Percentiles rank a stretch among this genome's conserved stretches.
phyloP scores from a whole-genome alignment of 2,888 invertebrate species.

The Deilephila elpenor region DNA sequence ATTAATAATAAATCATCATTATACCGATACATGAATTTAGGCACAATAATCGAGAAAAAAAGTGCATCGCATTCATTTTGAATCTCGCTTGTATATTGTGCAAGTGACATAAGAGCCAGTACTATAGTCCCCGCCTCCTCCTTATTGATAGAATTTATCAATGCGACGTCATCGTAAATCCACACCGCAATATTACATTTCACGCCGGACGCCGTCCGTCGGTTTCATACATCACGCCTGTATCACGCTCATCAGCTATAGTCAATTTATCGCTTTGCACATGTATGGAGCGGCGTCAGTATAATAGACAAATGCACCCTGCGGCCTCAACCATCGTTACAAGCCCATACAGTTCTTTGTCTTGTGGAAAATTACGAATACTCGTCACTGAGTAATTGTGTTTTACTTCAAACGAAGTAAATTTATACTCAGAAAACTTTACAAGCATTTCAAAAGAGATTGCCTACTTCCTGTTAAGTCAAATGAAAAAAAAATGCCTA shows the following conservation, averaged over 20 bases:
- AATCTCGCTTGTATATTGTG: background rate
- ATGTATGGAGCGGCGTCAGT: background rate
- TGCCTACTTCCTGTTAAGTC: background rate
- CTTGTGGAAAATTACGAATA: background rate
- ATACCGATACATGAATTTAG: too few relatives aligned
- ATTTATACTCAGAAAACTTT: too few relatives aligned
- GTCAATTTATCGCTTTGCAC: background rate
- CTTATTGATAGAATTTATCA: slow-evolving; percentile 51
- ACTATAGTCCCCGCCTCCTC: slow-evolving; percentile 15
- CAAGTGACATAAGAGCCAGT: background rate
- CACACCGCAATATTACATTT: slow-evolving; percentile 56
- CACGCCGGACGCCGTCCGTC: slow-evolving; percentile 48
- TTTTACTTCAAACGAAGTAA: too few relatives aligned
- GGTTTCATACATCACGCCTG: slow-evolving; percentile 41
- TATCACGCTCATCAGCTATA: slow-evolving; percentile 21
- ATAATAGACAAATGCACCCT: background rate
- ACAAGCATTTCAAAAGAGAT: background rate
- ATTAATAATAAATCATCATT: background rate
- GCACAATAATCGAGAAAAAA: background rate
- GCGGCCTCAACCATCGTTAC: background rate
- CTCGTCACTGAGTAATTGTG: too few relatives aligned
- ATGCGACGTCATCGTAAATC: slow-evolving; percentile 61
- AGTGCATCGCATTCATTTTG: background rate
- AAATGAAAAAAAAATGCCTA: background rate
- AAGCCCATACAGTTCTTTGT: background rate